These are phyloP conservation scores for Beris chalybata DNA, from an alignment of 2,888 invertebrate genomes.

Conservation along the genomic window DNA sequence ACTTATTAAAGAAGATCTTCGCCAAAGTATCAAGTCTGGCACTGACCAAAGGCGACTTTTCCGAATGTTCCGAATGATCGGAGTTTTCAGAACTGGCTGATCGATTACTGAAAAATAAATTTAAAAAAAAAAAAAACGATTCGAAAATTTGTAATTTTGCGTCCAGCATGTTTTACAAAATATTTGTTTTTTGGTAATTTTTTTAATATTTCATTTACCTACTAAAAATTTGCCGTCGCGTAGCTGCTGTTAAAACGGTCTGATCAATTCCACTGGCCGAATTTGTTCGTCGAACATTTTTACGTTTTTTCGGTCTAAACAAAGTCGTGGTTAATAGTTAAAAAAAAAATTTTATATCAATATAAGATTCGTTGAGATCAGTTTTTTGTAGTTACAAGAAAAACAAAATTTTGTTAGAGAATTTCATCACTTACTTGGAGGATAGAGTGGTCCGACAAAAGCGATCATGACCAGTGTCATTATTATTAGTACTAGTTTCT, in stretches of 20 bases:
- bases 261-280: constrained; percentile 70
- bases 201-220: constrained; percentile 50
- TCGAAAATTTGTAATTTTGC: neutral
- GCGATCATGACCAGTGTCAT: constrained; percentile 74
- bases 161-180: neutral
- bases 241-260: constrained; percentile 65
- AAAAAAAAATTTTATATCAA: neutral
- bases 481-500: constrained; percentile 52
- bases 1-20: constrained; percentile 71
- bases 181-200: neutral
- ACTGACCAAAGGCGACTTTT: constrained; percentile 68
- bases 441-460: constrained; percentile 70
- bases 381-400: constrained; percentile 25
- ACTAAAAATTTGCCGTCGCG: constrained; percentile 64
- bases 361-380: constrained; percentile 48
- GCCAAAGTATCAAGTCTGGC: constrained; percentile 76
- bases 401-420: constrained; percentile 16
- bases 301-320: constrained; percentile 41
- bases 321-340: neutral
- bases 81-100: constrained; percentile 64
- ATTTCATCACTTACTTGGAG: constrained; percentile 52
- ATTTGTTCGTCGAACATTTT: constrained; percentile 66
- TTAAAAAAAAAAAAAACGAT: constrained; percentile 12
- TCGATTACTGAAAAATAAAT: constrained; percentile 55
- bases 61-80: constrained; percentile 57